These are phyloP conservation scores for Netelia inedita DNA, from an alignment of 2,888 invertebrate species.

Conservation along the genomic window DNA sequence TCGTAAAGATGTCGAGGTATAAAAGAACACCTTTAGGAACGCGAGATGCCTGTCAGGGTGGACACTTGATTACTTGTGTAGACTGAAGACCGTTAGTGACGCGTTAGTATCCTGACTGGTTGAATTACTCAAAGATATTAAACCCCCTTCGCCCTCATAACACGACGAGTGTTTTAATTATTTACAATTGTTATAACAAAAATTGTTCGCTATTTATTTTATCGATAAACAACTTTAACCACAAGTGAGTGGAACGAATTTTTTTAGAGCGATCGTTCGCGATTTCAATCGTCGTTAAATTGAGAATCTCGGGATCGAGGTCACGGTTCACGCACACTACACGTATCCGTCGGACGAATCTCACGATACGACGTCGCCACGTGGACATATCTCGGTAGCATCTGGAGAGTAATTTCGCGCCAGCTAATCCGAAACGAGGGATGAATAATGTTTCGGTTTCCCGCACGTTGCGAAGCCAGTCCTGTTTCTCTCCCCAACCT, in stretches of 20 bases:
- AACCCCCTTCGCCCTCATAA: not conserved
- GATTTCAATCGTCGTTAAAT: not conserved
- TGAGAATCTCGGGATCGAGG: not conserved
- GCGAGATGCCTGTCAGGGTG: not conserved
- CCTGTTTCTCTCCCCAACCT: constrained; percentile 1
- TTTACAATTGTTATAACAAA: not conserved
- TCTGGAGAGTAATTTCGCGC: constrained; percentile 76
- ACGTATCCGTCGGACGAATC: not conserved
- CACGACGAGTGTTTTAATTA: not conserved
- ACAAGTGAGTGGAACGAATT: no score
- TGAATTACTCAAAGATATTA: not conserved
- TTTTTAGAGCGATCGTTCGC: not conserved
- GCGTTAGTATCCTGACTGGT: not conserved
- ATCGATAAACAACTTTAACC: no score
- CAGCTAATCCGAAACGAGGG: constrained; percentile 76
- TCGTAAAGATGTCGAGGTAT: no score
- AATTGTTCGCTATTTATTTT: no score
- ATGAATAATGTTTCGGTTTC: constrained; percentile 78
- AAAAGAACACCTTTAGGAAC: no score
- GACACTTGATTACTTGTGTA: not conserved
- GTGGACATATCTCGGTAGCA: constrained; percentile 63
- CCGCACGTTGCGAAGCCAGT: constrained; percentile 50
- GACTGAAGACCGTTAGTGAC: not conserved
- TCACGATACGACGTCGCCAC: constrained; percentile 61
- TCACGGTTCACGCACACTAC: not conserved